A percentile compares a stretch with the other conserved stretches of the same genome.
These are phyloP conservation scores for Euwallacea fornicatus DNA, from an alignment of 1,140 invertebrate genomes.

Conservation along the genomic window DNA sequence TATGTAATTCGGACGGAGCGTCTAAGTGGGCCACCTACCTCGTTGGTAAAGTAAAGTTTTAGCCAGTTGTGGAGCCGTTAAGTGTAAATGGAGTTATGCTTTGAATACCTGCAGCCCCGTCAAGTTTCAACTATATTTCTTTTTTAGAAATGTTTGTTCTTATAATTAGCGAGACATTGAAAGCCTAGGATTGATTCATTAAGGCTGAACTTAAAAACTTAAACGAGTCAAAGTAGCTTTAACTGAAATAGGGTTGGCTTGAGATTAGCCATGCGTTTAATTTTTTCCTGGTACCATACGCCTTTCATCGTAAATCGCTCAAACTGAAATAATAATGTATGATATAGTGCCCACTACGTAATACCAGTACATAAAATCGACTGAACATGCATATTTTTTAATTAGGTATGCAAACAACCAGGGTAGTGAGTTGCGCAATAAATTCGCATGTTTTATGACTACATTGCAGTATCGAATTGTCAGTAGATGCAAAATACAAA, in stretches of 20 bases:
- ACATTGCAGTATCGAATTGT: slow-evolving; percentile 9
- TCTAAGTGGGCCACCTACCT: slow-evolving; percentile 36
- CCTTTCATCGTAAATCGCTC: slow-evolving; percentile 14
- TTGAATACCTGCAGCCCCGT: not conserved
- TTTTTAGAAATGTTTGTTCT: not conserved
- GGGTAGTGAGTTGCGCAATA: slow-evolving; percentile 11
- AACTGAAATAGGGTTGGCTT: too few species aligned
- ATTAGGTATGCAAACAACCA: slow-evolving; percentile 18
- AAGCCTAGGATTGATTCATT: not conserved
- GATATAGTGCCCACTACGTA: slow-evolving; percentile 8
- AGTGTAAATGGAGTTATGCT: slow-evolving; percentile 30
- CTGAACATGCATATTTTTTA: slow-evolving; percentile 15
- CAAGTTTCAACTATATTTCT: not conserved
- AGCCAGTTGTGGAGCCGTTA: slow-evolving; percentile 12
- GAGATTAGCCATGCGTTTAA: too few species aligned
- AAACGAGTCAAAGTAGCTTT: too few species aligned
- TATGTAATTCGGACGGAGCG: slow-evolving; percentile 33
- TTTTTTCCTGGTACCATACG: not conserved
- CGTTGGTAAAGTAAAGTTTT: slow-evolving; percentile 16
- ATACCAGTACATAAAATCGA: slow-evolving; percentile 24
- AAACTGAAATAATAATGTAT: slow-evolving; percentile 7
- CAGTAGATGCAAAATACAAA: slow-evolving; percentile 19
- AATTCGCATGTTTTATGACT: slow-evolving; percentile 13
- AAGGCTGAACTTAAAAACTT: too few species aligned
- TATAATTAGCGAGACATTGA: not conserved